Conservation (phyloP, 2,113 vertebrate species). For the Beaufortia kweichowensis region DNA sequence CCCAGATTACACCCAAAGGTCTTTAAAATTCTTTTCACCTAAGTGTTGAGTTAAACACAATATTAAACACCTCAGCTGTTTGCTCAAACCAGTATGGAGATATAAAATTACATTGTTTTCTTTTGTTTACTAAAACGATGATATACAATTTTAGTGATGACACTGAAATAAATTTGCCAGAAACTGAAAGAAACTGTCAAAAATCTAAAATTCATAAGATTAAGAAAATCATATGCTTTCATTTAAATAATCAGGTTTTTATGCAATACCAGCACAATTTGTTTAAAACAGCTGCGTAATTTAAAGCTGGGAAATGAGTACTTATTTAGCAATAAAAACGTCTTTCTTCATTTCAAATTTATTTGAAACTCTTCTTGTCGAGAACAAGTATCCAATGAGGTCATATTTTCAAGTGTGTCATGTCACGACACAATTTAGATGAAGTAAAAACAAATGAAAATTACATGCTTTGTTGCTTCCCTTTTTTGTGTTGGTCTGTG, state of each 20-base stretch:
- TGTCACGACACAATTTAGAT: neutral
- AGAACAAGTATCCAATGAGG: neutral
- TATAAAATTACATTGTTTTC: neutral
- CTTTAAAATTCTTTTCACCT: slow-evolving; percentile 4
- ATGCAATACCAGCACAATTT: slow-evolving; percentile 60
- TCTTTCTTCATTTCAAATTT: neutral
- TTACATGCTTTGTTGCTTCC: neutral
- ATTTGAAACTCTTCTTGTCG: neutral
- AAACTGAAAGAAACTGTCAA: neutral
- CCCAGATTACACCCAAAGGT: neutral
- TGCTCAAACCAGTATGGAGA: too few species aligned
- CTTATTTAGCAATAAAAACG: slow-evolving; percentile 8
- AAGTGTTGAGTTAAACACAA: too few species aligned
- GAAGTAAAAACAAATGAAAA: neutral
- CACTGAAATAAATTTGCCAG: too few species aligned
- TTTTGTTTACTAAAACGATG: neutral
- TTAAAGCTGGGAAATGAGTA: slow-evolving; percentile 61
- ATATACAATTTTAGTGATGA: neutral
- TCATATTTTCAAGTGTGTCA: neutral
- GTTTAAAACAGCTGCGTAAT: slow-evolving; percentile 73
- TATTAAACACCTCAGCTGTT: neutral
- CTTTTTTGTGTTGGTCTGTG: neutral
- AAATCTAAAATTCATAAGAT: slow-evolving; percentile 51
- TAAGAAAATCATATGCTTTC: slow-evolving; percentile 65
- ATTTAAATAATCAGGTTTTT: slow-evolving; percentile 56